Percentiles rank a stretch among this genome's conserved stretches.
These are phyloP conservation scores for Phylloscopus whistleri DNA, from an alignment of 2,113 vertebrate species.

Conservation along the genomic window DNA sequence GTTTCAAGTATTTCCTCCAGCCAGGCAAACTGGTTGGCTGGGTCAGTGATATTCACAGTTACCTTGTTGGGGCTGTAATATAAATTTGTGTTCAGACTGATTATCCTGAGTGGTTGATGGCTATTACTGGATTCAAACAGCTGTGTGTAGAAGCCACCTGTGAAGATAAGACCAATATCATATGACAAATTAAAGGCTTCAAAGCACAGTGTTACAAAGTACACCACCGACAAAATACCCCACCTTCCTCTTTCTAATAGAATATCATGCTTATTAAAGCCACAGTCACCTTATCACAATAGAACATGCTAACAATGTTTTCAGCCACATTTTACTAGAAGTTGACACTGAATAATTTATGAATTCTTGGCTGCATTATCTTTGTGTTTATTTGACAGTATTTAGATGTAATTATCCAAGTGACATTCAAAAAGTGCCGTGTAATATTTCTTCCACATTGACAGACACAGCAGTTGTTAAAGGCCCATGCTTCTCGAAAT, in stretches of 20 bases:
- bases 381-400: neutral
- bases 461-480: neutral
- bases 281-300: neutral
- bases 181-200: neutral
- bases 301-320: neutral
- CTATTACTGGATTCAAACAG: constrained; percentile 66
- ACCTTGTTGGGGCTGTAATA: constrained; percentile 86
- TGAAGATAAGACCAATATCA: constrained; percentile 37
- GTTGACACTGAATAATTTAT: neutral
- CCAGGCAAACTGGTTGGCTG: constrained; percentile 83
- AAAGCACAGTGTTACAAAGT: neutral
- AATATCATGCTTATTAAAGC: neutral
- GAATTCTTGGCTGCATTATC: neutral
- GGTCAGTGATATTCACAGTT: constrained; percentile 85
- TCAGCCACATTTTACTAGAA: neutral
- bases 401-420: neutral
- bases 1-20: constrained; percentile 73
- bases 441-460: neutral
- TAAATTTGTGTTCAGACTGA: constrained; percentile 93
- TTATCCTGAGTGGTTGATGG: constrained; percentile 75
- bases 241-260: neutral
- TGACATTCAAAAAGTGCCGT: neutral
- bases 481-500: neutral
- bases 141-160: constrained; percentile 96
- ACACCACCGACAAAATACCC: neutral